phyloP scores from a whole-genome alignment of 2,888 invertebrate genomes.

The Ennomos quercinarius region DNA sequence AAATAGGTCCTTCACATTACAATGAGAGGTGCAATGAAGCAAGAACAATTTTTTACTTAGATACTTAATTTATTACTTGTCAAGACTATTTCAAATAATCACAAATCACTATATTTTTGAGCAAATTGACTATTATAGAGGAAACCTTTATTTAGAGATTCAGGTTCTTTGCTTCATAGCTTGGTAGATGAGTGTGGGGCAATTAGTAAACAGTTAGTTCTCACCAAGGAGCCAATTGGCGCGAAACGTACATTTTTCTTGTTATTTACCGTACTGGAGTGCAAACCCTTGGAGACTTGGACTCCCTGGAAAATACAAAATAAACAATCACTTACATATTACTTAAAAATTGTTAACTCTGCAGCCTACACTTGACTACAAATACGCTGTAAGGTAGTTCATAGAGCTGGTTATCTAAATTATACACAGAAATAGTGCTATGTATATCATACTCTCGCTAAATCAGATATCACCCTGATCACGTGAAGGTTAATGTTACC shows the following conservation, averaged over 20 bases:
- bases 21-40: slow-evolving; percentile 20
- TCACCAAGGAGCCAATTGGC: slow-evolving; percentile 77
- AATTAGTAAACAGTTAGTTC: slow-evolving; percentile 80
- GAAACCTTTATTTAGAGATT: slow-evolving; percentile 16
- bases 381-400: too few relatives aligned
- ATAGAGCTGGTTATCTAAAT: too few relatives aligned
- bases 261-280: slow-evolving; percentile 73
- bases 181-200: slow-evolving; percentile 31
- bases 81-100: too few relatives aligned
- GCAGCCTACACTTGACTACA: too few relatives aligned
- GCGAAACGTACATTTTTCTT: slow-evolving; percentile 78
- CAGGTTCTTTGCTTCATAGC: slow-evolving; percentile 45
- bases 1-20: slow-evolving; percentile 1
- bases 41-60: not conserved
- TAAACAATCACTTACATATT: not conserved
- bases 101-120: too few relatives aligned
- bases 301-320: slow-evolving; percentile 64
- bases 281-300: slow-evolving; percentile 72
- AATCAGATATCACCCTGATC: too few relatives aligned
- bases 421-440: too few relatives aligned
- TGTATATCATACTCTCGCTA: too few relatives aligned
- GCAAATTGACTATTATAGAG: too few relatives aligned
- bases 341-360: not conserved
- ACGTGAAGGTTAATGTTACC: too few relatives aligned
- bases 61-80: too few relatives aligned